Evolutionary conservation across 2,797 vertebrate genomes (phyloP), one percentile per base, ranked within the genome.

Genomic region (Odontamblyopus lacepedii): DNA sequence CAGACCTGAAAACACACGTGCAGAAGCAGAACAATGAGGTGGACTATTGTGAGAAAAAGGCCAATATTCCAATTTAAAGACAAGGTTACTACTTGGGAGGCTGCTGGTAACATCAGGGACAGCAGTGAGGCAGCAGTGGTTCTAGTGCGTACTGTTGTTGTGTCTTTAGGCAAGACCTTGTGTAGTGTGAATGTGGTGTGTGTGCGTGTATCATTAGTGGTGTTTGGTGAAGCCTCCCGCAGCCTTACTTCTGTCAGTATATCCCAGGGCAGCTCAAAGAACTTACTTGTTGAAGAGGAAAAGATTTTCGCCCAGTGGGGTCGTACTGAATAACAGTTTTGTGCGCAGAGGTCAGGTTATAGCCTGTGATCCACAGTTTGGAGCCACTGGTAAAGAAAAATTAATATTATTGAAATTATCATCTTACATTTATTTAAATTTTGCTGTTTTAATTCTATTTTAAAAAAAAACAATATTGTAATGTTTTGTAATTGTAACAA

Each of bases 341-440:
- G 80, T 94, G 94, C 0, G 92, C 94, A 0, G 96, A 97, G 82
- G 96, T 93, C 83, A 99, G 93, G 89, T 97, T 93, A 29, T 83
- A 85, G 74, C 98, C 97, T 1, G 56, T 63, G 74, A 99, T 88
- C 60, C 93, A 91, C 74, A 99, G 85, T 50, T 71, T 87, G 0
- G 94, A 96, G 72, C 95, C 95, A 9, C 96, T 97, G 32, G 0
- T 63, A 4, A 44, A 50, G 1, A 35, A 18, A 63, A 1, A 63
- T 38, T n/a, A 15, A 5, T 26, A 26, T 27, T 59, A 59, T 15
- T 4, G 44, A 48, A 48, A 48, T 55, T 2, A 53, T 53, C 6
- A 53, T 53, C 5, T 53, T 53, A 53, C 18, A 53, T 19, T 16
- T 4, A 51, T 51, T 5, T 15, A 51, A 51, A 51, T 41, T 3